Evolutionary conservation across 1,140 invertebrate species (phyloP).

Genomic region (Sitophilus oryzae): DNA sequence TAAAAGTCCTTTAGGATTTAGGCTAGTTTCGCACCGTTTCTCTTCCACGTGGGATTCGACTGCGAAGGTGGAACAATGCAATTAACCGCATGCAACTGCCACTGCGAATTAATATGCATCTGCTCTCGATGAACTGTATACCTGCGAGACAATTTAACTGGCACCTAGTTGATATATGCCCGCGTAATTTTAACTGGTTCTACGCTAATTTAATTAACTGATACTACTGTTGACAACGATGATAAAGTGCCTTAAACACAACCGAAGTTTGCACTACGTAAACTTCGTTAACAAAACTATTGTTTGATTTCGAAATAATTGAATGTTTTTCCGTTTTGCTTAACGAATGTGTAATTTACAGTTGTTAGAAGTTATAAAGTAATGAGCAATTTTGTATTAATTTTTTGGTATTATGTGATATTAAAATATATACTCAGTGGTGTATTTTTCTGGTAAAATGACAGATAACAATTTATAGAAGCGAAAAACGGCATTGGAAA

Average conservation of each 20-base stretch:
- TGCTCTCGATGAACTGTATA: not conserved
- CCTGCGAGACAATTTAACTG: not conserved
- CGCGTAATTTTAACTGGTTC: not conserved
- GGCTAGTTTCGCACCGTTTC: not conserved
- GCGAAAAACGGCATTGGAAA: too few species aligned
- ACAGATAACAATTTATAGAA: too few species aligned
- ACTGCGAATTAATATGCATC: not conserved
- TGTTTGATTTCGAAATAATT: too few species aligned
- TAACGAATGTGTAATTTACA: too few species aligned
- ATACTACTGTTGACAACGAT: not conserved
- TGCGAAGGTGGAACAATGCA: not conserved
- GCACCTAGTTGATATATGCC: not conserved
- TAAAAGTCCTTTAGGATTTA: not conserved
- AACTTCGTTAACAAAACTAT: too few species aligned
- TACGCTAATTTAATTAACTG: not conserved
- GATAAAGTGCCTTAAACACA: not conserved
- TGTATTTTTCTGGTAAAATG: too few species aligned
- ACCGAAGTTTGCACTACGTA: too few species aligned
- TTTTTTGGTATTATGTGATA: too few species aligned
- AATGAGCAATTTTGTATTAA: too few species aligned
- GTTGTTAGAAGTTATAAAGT: too few species aligned
- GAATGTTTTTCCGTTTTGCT: too few species aligned
- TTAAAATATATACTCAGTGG: too few species aligned
- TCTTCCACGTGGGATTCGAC: not conserved
- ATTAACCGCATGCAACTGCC: not conserved